phyloP scores from a whole-genome alignment of 2,888 invertebrate species.

The Machimus rusticus region DNA sequence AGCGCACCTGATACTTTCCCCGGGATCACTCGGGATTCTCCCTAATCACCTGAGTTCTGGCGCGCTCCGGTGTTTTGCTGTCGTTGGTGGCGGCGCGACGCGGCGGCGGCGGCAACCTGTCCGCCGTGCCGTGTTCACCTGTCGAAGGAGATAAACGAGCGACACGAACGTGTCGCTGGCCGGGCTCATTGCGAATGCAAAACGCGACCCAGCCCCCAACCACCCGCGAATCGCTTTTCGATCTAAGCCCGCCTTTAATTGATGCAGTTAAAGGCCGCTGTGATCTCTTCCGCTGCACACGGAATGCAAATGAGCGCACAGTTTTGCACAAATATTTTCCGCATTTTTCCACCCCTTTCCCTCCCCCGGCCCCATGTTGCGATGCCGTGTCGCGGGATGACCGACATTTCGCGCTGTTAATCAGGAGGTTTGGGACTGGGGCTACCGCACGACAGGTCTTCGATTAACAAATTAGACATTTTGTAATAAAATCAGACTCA shows the following conservation, averaged over 20 bases:
- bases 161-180: not conserved
- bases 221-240: not conserved
- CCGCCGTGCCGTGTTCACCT: not conserved
- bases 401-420: not conserved
- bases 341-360: not conserved
- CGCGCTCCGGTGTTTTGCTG: not conserved
- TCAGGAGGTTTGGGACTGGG: not conserved
- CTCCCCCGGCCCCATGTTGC: not conserved
- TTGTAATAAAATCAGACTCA: not conserved
- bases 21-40: not conserved
- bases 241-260: slow-evolving; percentile 8
- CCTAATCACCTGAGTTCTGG: not conserved
- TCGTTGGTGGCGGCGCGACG: not conserved
- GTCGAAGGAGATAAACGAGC: not conserved
- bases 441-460: not conserved
- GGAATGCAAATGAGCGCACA: slow-evolving; percentile 11
- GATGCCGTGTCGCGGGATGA: not conserved
- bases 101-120: not conserved
- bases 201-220: not conserved
- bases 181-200: not conserved
- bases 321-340: not conserved
- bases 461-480: not conserved
- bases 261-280: not conserved
- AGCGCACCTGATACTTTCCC: not conserved
- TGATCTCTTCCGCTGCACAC: not conserved